Evolutionary conservation across 2,888 invertebrate genomes (phyloP).

Genomic region (Odontocolon sp.): DNA sequence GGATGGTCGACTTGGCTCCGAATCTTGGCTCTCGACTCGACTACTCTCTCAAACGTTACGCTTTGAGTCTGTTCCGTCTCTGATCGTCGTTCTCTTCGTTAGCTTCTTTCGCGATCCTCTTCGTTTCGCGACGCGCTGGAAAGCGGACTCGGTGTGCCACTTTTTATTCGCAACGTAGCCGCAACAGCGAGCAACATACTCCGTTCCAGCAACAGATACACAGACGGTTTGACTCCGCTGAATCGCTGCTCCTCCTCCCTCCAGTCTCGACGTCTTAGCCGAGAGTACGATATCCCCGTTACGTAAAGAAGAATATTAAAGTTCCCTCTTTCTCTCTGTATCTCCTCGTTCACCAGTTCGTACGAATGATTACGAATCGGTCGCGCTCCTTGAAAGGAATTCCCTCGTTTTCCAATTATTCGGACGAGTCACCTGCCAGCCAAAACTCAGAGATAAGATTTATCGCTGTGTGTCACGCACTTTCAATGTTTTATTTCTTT

Average conservation of each 20-base stretch:
- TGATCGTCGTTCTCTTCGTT: not conserved
- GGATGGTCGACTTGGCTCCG: not conserved
- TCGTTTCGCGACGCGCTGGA: conserved; percentile 34
- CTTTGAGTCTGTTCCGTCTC: conserved; percentile 41
- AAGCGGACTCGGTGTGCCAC: conserved; percentile 59
- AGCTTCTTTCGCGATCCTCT: conserved; percentile 1
- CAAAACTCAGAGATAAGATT: conserved; percentile 12
- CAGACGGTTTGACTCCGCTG: not conserved
- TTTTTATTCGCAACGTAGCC: conserved; percentile 53
- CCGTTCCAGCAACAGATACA: not conserved
- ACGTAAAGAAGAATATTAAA: conserved; percentile 20
- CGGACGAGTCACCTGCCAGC: conserved; percentile 21
- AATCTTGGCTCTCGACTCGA: conserved; percentile 5
- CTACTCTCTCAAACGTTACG: not conserved
- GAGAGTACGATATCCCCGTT: conserved; percentile 18
- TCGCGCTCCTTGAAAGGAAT: conserved; percentile 35
- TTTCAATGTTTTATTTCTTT: conserved; percentile 7
- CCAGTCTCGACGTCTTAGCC: not conserved
- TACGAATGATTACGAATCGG: not conserved
- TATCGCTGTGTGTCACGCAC: not conserved
- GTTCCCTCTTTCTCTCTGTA: not conserved
- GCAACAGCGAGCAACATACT: not conserved
- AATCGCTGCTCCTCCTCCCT: not conserved
- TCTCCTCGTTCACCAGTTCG: not conserved
- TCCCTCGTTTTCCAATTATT: conserved; percentile 23